Evolutionary conservation across 2,888 invertebrate species (phyloP), one percentile per base, ranked within the genome.

Genomic region (Drosophila kambysellisi): DNA sequence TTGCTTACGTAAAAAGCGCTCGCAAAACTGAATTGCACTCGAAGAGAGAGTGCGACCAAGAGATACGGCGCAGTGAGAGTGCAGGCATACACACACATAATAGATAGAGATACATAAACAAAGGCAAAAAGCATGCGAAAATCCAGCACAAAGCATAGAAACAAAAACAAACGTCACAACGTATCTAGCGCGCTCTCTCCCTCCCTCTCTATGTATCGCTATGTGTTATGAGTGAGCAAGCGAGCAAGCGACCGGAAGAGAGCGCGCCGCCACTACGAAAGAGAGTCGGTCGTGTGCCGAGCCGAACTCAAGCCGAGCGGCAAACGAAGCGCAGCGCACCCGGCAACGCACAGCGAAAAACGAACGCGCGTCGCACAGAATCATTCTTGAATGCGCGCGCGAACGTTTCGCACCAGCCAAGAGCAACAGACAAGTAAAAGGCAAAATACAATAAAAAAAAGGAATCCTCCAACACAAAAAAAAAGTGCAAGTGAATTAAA

Each of bases 311-410:
- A 66, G 43, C 61, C 50, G 71, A 80, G 50, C 50, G 65, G 32
- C 61, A 56, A 82, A 30, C 72, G 57, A 74, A 63, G 48, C 67
- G 57, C 63, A 76, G 73, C 81, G 52, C 61, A 79, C 79, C 80
- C 82, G 77, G 80, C 79, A 70, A 82, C 83, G 78, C 70, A 70
- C 69, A 61, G 74, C 81, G 73, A 83, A 46, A 46, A 46, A 25
- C 8, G 46, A 46, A 25, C 25, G 46, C 12, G 75, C 81, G 81
- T 79, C 75, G 76, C 73, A 79, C 83, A 92, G 92, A 92, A 92
- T 92, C 92, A 92, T 92, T 92, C 92, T 92, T 92, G 89, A 92
- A 92, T 85, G 83, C 92, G 92, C 92, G 92, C 92, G 92, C 91
- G 92, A 92, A 90, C 91, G 78, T 89, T 85, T 88, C 85, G 91